phyloP scores from a whole-genome alignment of 1,140 invertebrate genomes.

The Apolygus lucorum region DNA sequence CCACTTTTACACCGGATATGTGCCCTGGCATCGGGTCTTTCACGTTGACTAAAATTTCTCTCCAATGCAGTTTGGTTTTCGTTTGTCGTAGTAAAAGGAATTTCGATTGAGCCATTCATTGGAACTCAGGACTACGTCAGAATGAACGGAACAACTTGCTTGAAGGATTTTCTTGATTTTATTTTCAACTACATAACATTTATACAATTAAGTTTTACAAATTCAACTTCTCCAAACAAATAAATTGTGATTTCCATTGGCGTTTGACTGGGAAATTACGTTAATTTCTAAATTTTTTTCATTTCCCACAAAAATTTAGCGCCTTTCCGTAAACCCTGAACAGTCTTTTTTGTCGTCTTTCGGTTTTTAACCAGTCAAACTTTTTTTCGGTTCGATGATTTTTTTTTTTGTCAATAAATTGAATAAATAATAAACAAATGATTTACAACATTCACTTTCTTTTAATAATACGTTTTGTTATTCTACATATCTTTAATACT shows the following conservation, averaged over 20 bases:
- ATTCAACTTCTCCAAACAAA: neutral
- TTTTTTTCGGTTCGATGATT: neutral
- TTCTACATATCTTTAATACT: slow-evolving; percentile 13
- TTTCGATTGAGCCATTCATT: no score
- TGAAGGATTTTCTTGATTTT: slow-evolving; percentile 6
- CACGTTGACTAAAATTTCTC: no score
- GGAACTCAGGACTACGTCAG: no score
- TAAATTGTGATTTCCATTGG: neutral
- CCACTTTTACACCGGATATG: no score
- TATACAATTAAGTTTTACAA: slow-evolving; percentile 20
- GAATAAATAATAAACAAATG: neutral
- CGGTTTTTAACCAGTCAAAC: neutral
- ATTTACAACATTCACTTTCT: neutral
- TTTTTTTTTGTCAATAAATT: neutral
- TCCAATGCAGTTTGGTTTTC: no score
- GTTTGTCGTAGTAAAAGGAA: no score
- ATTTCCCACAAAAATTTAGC: no score
- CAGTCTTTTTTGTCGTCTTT: neutral
- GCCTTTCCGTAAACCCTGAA: no score
- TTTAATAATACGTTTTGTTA: no score
- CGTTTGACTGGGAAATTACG: neutral
- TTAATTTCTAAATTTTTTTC: neutral
- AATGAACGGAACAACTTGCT: no score
- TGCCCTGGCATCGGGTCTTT: no score
- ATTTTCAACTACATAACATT: slow-evolving; percentile 28